Conservation (phyloP, 37 sponge, comb jelly and placozoan genomes). For the Beroe forskalii region DNA sequence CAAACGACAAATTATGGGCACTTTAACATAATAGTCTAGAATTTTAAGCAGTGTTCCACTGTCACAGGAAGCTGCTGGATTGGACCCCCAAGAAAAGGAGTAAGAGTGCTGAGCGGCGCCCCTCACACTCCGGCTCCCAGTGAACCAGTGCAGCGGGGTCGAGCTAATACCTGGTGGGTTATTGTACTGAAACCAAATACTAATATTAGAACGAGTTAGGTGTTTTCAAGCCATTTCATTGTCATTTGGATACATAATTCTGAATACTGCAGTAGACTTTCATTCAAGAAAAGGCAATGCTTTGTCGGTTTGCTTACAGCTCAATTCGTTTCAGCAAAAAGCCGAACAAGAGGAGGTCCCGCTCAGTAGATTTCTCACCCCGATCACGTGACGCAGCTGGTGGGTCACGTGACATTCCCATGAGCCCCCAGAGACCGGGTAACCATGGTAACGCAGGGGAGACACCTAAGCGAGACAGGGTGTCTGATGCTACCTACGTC, state of each 20-base stretch:
- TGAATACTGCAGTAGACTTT: too few species aligned
- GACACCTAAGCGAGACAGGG: background rate
- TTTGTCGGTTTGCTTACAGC: background rate
- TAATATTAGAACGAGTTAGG: too few species aligned
- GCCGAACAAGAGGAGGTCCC: background rate
- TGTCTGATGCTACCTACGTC: constrained; percentile 35
- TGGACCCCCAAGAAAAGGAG: constrained; percentile 2
- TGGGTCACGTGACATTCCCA: too few species aligned
- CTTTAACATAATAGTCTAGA: too few species aligned
- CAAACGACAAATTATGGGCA: too few species aligned
- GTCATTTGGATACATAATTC: too few species aligned
- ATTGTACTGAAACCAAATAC: too few species aligned
- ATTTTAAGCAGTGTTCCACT: too few species aligned
- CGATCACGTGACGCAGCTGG: background rate
- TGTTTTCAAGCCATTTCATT: too few species aligned
- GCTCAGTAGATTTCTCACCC: constrained; percentile 11
- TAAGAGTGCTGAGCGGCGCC: background rate
- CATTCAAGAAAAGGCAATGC: too few species aligned
- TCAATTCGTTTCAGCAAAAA: too few species aligned
- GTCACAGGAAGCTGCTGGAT: background rate
- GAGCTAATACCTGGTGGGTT: constrained; percentile 40
- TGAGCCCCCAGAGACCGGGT: background rate
- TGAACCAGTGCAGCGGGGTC: background rate
- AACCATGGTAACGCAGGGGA: background rate
- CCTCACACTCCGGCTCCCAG: background rate